Evolutionary conservation across 37 sponge, comb jelly and placozoan genomes (phyloP).

Genomic region (Chondrosia reniformis): DNA sequence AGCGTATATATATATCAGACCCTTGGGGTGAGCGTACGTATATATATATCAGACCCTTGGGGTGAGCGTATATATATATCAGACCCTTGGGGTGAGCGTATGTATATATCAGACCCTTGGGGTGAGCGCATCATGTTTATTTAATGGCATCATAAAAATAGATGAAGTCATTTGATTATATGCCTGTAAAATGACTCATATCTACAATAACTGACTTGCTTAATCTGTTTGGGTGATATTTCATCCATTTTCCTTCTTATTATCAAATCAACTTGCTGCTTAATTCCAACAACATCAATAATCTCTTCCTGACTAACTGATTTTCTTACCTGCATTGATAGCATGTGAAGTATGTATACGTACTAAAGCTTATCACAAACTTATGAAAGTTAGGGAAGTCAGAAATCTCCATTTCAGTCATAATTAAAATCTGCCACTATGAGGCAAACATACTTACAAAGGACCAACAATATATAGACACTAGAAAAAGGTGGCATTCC

Average conservation of each 20-base stretch:
- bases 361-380: no score
- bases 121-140: background rate
- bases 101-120: background rate
- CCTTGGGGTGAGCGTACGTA: background rate
- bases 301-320: background rate
- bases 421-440: no score
- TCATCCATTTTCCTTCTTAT: conserved; percentile 1
- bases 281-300: conserved; percentile 6
- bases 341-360: no score
- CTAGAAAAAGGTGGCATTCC: no score
- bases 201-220: background rate
- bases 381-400: no score
- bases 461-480: no score
- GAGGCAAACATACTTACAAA: no score
- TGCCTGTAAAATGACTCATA: no score
- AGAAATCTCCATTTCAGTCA: no score
- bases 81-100: background rate
- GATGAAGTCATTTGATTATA: no score
- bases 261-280: background rate
- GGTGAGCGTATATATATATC: background rate
- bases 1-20: no score
- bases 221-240: background rate
- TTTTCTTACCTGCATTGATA: background rate
- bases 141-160: no score
- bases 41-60: background rate